Evolutionary conservation across 2,888 invertebrate species (phyloP), one percentile per base, ranked within the genome.

Genomic region (Agrilus cyanescens): DNA sequence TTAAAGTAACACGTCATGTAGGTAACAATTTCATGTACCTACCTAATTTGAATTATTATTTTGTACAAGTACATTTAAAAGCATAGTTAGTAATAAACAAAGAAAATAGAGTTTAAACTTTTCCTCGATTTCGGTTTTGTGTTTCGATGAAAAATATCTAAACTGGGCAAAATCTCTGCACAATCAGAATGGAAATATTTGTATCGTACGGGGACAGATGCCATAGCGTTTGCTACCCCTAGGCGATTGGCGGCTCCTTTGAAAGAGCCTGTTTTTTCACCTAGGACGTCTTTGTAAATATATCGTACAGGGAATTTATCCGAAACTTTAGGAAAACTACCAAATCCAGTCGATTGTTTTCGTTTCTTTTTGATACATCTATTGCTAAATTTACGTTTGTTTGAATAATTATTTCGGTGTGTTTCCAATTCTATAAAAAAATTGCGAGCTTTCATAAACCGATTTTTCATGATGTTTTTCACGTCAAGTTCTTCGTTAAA

Each of bases 351-450:
- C 10, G 25, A 25, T 1, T 25, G 8, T 25, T 25, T 25, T 10
- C 25, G 8, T 10, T 10, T 25, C 10, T 25, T 25, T 10, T 6
- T 25, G 25, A 25, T 25, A 10, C 25, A 1, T 20, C 5, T 20
- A 5, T 7, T 20, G 20, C 5, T 5, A 20, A 20, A 7, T 10
- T 8, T 25, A 25, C 25, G 10, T 25, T 3, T 25, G 8, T 25
- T 8, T 8, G 10, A 10, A 25, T 10, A 10, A 25, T 10, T 25
- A 10, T 20, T 5, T 5, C 10, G 25, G 13, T 10, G 12, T 13
- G 10, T 32, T 33, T 48, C 48, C n/a, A 47, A 37, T 12, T 41
- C 41, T 38, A 35, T 40, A 31, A 49, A 49, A 31, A 38, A 50
- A 4, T 35, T 34, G 15, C 36, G 39, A 1, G 47, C 45, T 16